Base-by-base conservation (phyloP, 2,888 invertebrate genomes). In the Dendrolimus houi region DNA sequence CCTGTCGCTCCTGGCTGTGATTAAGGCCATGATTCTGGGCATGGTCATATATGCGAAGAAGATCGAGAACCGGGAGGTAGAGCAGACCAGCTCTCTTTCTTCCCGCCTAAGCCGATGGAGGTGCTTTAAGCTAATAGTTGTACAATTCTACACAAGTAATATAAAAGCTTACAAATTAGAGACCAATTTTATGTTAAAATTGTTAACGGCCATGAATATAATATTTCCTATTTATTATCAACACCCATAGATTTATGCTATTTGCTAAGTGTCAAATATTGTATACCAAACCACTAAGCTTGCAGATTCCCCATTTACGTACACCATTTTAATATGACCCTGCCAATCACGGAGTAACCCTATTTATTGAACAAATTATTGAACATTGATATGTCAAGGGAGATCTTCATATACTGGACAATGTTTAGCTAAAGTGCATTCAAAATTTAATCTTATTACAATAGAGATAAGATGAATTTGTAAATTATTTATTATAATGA, bases 281-380 rank as follows among this genome's bases (percentile, higher is more conserved):
- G 47, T 54, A 54, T 54, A 41, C 52, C 56, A 59, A 41, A 47
- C 64, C 65, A 61, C 63, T 72, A 74, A 71, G 68, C 71, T 70
- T 57, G 58, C 59, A 52, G 55, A 68, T 68, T 72, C 72, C 70
- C 63, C 55, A 55, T 54, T 53, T 56, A 52, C 2, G 9, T 6
- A 7, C 41, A 61, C 76, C 69, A 72, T 42, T 59, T 57, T 64
- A 64, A 13, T 9, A 56, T 56, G 69, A 72, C 10, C 69, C 57
- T 59, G 13, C 41, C 40, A 54, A 52, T 54, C 52, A 9, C 7
- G 52, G 14, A 12, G 9, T 14, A 41, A 2, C n/a, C 1, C 1
- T 13, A n/a, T 9, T 29, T 53, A 14, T 53, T 53, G 3, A 6
- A n/a, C 47, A 9, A 13, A 6, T 17, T 55, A 47, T 58, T 57